Base-by-base conservation (phyloP, 2,113 vertebrate species). In the Labeo rohita region DNA sequence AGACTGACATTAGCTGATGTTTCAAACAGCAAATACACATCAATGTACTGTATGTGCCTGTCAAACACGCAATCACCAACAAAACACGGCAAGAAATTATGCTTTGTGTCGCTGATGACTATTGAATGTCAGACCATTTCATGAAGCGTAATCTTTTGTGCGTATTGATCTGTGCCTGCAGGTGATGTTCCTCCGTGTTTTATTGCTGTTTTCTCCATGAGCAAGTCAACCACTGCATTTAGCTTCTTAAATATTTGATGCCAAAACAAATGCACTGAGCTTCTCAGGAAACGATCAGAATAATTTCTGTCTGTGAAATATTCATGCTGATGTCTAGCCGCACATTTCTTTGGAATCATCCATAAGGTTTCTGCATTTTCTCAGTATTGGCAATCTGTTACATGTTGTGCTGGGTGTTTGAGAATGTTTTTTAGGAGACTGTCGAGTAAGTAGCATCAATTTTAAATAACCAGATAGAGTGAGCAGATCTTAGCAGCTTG, bases 31-130 rank as follows among this genome's bases (percentile, higher is more conserved):
- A 74, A 74, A 74, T 49, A 49, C 72, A 76, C 23, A 0, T 13
- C 74, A 15, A 34, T 7, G 13, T 54, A 36, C 23, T 52, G 74
- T 15, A 76, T 76, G 49, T 2, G 49, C 23, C 49, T 34, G 45
- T 52, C 74, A 79, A 85, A 88, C 43, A 80, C 79, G 74, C 23
- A 83, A 68, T 78, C 84, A 74, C 28, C 79, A 49, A 28, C 59
- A 23, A 68, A 82, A 77, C 70, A 50, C 36, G 74, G 52, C 18
- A 23, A 56, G 56, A 86, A 34, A 84, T 59, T 5, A 1, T 28
- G 15, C 8, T 47, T 45, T 39, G 52, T n/a, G 7, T 12, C 47
- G 7, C 54, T 61, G 45, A 36, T 77, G 63, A 18, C 49, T 68
- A 21, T 82, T 52, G 23, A 82, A 75, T 59, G 77, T 50, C n/a